Evolutionary conservation across 2,113 vertebrate genomes (phyloP).

Genomic region (Cinclus mexicanus): DNA sequence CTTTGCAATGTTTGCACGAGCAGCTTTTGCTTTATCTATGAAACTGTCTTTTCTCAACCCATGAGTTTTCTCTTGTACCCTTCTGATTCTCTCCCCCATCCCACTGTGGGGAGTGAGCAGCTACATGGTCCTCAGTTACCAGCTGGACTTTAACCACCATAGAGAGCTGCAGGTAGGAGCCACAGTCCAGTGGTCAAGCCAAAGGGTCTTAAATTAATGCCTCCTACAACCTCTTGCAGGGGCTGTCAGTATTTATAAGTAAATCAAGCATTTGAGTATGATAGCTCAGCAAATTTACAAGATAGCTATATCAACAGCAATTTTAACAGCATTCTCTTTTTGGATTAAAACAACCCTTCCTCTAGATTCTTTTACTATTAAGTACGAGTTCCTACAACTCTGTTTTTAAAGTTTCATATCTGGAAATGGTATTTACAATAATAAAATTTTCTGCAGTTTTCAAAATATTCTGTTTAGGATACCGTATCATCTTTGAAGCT

Average conservation of each 20-base stretch:
- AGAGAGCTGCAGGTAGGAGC: background rate
- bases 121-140: background rate
- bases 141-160: background rate
- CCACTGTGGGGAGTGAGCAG: background rate
- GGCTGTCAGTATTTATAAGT: background rate
- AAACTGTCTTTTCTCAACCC: background rate
- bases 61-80: background rate
- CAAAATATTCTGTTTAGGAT: constrained; percentile 51
- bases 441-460: background rate
- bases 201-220: background rate
- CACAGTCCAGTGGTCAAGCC: background rate
- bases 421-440: background rate
- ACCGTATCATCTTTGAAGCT: constrained; percentile 76
- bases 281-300: background rate
- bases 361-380: background rate
- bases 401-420: background rate
- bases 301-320: background rate
- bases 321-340: background rate
- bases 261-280: background rate
- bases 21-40: background rate
- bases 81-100: background rate
- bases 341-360: background rate
- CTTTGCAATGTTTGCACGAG: background rate
- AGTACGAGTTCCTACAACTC: background rate
- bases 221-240: background rate